Base-by-base conservation (phyloP, 1,140 invertebrate genomes). In the Drosophila hydei region DNA sequence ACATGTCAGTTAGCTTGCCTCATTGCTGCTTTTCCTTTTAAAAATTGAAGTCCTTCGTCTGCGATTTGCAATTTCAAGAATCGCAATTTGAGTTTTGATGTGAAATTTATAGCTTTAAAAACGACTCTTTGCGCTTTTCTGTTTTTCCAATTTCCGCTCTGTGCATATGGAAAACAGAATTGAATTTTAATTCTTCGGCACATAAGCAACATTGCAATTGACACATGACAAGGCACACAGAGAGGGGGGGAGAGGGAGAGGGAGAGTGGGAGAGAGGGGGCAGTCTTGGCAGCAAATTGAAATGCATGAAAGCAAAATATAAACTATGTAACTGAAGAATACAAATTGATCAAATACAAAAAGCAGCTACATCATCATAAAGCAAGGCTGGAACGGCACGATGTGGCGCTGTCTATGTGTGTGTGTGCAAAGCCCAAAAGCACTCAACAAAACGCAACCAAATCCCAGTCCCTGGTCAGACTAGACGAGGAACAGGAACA, bases 321-420 rank as follows among this genome's bases (percentile, higher is more conserved):
- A 87, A 87, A 80, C 74, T 77, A 80, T 70, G 68, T 67, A 73
- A 67, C 74, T 64, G 65, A 88, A 88, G 81, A 87, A 87, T 78
- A 85, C 83, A 88, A 88, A 87, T 87, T 87, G 81, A 87, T 87
- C 83, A 78, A 78, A 87, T 71, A 75, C 74, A 74, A 85, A 77
- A 75, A 72, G 23, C 18, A 70, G 59, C 55, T 73, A 70, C 74
- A 87, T 87, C 81, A 88, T 88, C 77, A 81, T 75, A 88, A 81
- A 77, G 79, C 73, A 51, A 23, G 47, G 45, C 56, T 16, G 2
- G 8, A 14, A 5, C 40, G 8, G 47, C 18, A 8, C 23, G 21
- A n/a, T n/a, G n/a, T n/a, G n/a, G n/a, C n/a, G n/a, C n/a, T n/a
- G n/a, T n/a, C n/a, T n/a, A n/a, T 33, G 8, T 33, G 30, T 33